These are phyloP conservation scores for Protophormia terraenovae DNA, from an alignment of 2,888 invertebrate genomes.

Conservation along the genomic window DNA sequence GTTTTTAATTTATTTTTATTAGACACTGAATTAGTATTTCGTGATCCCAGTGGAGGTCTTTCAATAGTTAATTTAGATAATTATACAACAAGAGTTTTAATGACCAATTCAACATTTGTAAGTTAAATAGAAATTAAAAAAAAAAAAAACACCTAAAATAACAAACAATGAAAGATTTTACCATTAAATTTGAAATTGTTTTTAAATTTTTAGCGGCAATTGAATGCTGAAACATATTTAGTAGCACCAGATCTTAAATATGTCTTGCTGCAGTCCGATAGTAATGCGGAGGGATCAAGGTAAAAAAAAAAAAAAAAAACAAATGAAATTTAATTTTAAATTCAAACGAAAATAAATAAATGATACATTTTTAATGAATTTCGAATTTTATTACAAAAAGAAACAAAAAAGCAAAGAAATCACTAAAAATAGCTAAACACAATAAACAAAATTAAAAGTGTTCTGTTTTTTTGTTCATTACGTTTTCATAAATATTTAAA, in stretches of 20 bases:
- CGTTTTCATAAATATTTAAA: neutral
- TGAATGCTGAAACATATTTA: constrained; percentile 89
- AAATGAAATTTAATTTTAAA: constrained; percentile 4
- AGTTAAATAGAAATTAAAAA: constrained; percentile 81
- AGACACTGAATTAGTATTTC: constrained; percentile 90
- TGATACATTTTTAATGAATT: constrained; percentile 18
- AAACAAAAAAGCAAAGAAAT: neutral
- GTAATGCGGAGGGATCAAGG: constrained; percentile 78
- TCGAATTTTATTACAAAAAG: neutral
- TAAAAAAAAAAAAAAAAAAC: constrained; percentile 61
- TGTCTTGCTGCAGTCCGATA: constrained; percentile 89
- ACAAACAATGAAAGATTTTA: neutral
- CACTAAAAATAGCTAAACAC: neutral
- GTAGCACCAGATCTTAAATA: constrained; percentile 90
- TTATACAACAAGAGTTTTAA: constrained; percentile 87
- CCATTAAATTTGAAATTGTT: neutral
- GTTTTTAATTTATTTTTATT: constrained; percentile 18
- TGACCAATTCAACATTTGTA: constrained; percentile 92
- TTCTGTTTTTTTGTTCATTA: neutral
- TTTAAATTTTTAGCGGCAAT: constrained; percentile 85
- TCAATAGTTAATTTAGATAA: constrained; percentile 90
- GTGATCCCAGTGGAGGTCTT: constrained; percentile 89
- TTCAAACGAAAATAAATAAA: neutral
- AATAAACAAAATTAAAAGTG: neutral
- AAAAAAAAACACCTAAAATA: neutral